phyloP scores from a whole-genome alignment of 2,113 vertebrate genomes.

The Bos indicus region DNA sequence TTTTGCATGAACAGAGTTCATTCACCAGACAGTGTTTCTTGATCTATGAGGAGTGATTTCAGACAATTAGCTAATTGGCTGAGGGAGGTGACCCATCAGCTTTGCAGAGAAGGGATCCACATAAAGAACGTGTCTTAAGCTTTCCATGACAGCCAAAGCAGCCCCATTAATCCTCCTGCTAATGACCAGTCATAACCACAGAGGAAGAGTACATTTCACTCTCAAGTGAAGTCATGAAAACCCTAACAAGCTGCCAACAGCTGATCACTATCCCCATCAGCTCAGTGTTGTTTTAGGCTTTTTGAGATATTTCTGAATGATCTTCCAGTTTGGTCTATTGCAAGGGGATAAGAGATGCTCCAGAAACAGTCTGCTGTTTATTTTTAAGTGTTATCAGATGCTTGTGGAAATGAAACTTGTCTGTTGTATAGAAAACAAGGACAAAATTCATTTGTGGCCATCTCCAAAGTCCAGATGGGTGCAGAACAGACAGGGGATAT shows the following conservation, averaged over 20 bases:
- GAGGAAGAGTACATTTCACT: conserved; percentile 66
- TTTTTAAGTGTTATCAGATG: conserved; percentile 31
- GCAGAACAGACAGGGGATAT: neutral
- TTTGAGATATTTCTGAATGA: conserved; percentile 74
- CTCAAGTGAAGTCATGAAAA: conserved; percentile 53
- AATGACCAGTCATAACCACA: conserved; percentile 61
- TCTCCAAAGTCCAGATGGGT: conserved; percentile 13
- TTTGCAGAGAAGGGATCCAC: conserved; percentile 70
- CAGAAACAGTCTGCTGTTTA: conserved; percentile 12
- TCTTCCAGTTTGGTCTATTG: conserved; percentile 27
- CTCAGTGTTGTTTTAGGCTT: conserved; percentile 51
- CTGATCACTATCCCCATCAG: conserved; percentile 59
- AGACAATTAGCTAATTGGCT: conserved; percentile 86
- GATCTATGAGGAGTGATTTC: conserved; percentile 74
- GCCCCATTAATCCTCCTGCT: conserved; percentile 65
- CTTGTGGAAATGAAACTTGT: conserved; percentile 26
- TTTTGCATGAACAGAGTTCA: conserved; percentile 74
- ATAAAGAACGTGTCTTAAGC: conserved; percentile 73
- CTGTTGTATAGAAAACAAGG: conserved; percentile 21
- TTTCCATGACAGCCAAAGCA: neutral
- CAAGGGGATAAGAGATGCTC: conserved; percentile 2
- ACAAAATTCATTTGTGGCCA: neutral
- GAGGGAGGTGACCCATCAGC: conserved; percentile 77
- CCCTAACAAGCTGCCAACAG: conserved; percentile 45
- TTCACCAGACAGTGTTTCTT: conserved; percentile 73